A percentile compares a stretch with the other conserved stretches of the same genome.
Conservation (phyloP, 2,888 invertebrate genomes). For the Hartigia nigra region DNA sequence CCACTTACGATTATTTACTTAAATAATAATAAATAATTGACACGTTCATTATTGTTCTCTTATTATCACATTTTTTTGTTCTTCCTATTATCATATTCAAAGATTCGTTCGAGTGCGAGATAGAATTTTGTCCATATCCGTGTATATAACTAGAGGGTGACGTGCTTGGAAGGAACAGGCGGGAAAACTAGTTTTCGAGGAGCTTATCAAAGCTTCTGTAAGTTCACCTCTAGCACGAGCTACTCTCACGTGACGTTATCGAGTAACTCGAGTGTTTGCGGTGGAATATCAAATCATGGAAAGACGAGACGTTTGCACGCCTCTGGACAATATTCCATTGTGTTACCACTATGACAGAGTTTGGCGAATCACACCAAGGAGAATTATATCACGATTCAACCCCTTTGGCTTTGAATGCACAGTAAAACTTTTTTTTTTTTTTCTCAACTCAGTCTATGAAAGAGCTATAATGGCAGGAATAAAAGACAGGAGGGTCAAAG, state of each 20-base stretch:
- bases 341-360: background rate
- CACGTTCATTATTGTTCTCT: background rate
- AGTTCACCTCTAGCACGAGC: background rate
- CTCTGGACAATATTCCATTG: background rate
- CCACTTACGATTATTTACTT: background rate
- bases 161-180: background rate
- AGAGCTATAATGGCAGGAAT: background rate
- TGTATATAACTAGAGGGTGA: background rate
- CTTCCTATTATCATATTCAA: background rate
- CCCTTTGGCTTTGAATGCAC: background rate
- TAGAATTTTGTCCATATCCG: too few relatives aligned
- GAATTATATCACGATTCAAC: background rate
- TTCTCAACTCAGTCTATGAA: background rate
- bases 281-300: conserved; percentile 17
- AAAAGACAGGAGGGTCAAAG: background rate
- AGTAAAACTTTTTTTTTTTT: background rate
- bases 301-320: background rate
- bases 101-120: background rate
- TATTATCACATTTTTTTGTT: background rate
- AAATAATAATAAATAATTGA: background rate
- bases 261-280: conserved; percentile 28
- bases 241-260: conserved; percentile 27
- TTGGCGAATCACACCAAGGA: too few relatives aligned
- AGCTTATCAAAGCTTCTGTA: background rate
- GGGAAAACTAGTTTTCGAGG: background rate